Conservation (phyloP, 2,797 vertebrate genomes). For the Lutjanus argentimaculatus region DNA sequence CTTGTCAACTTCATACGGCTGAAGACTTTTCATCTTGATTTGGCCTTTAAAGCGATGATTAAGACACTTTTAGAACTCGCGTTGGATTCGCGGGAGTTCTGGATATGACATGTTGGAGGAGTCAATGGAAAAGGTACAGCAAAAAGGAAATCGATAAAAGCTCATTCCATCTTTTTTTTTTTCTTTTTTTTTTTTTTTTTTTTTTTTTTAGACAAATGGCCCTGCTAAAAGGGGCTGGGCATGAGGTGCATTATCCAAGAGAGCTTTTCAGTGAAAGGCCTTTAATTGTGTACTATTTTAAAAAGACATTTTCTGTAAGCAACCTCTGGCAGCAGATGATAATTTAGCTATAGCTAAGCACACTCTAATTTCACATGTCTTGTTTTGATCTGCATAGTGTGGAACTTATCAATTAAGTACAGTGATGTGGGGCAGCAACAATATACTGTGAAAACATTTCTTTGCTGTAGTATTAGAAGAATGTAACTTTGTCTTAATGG, state of each 20-base stretch:
- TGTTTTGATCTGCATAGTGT: constrained; percentile 4
- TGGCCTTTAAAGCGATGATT: constrained; percentile 73
- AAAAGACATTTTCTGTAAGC: constrained; percentile 27
- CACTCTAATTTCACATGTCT: constrained; percentile 13
- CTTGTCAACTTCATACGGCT: constrained; percentile 49
- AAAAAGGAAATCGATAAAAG: constrained; percentile 51
- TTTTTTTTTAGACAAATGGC: constrained; percentile 32
- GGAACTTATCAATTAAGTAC: constrained; percentile 8
- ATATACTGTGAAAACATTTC: background rate
- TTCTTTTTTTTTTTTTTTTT: background rate
- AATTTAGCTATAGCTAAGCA: constrained; percentile 11
- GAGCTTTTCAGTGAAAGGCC: constrained; percentile 27
- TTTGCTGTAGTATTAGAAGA: background rate
- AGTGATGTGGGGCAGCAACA: background rate
- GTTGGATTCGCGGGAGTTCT: constrained; percentile 60
- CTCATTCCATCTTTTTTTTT: constrained; percentile 20
- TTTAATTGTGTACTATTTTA: constrained; percentile 42
- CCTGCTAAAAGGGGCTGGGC: constrained; percentile 19
- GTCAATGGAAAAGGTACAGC: constrained; percentile 32
- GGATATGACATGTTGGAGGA: constrained; percentile 34
- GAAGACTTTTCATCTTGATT: constrained; percentile 71
- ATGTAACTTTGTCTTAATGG: background rate
- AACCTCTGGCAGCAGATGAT: constrained; percentile 22
- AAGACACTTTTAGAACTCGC: constrained; percentile 71
- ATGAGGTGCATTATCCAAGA: constrained; percentile 31